phyloP scores from a whole-genome alignment of 2,888 invertebrate species.

The Pandemis corylana region DNA sequence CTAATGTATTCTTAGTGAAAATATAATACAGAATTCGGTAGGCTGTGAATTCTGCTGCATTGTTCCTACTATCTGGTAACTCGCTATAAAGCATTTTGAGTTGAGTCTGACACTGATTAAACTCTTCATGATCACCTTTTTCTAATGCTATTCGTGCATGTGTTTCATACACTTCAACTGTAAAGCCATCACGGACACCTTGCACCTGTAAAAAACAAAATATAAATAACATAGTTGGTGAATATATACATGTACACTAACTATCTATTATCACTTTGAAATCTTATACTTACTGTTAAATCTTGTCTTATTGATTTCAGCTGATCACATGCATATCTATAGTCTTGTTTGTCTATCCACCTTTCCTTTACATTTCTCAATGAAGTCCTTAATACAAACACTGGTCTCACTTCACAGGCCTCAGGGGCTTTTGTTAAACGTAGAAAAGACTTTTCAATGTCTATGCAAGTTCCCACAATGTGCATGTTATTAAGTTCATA shows the following conservation, averaged over 20 bases:
- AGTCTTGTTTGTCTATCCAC: slow-evolving; percentile 96
- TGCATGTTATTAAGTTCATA: slow-evolving; percentile 94
- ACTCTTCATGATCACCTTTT: slow-evolving; percentile 99
- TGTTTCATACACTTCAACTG: slow-evolving; percentile 99
- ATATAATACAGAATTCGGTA: slow-evolving; percentile 99
- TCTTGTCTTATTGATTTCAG: slow-evolving; percentile 99
- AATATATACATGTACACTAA: neutral
- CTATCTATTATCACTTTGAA: neutral
- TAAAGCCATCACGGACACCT: slow-evolving; percentile 96
- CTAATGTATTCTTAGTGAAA: slow-evolving; percentile 98
- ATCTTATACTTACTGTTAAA: slow-evolving; percentile 91
- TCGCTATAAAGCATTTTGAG: slow-evolving; percentile 97
- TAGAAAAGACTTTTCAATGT: slow-evolving; percentile 98
- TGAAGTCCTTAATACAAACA: slow-evolving; percentile 92
- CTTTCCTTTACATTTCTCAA: slow-evolving; percentile 95
- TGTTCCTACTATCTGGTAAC: slow-evolving; percentile 87
- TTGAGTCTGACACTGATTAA: slow-evolving; percentile 99
- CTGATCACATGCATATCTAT: slow-evolving; percentile 99
- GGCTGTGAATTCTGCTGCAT: slow-evolving; percentile 96
- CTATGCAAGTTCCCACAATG: slow-evolving; percentile 97
- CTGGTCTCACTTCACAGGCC: slow-evolving; percentile 95
- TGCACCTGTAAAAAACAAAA: slow-evolving; percentile 89
- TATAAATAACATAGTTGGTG: slow-evolving; percentile 40
- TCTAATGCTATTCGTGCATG: slow-evolving; percentile 99
- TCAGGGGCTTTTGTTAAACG: slow-evolving; percentile 98